Percentiles rank a stretch among this genome's conserved stretches.
Evolutionary conservation across 2,113 vertebrate species (phyloP).

Genomic region (Coryphaenoides rupestris): DNA sequence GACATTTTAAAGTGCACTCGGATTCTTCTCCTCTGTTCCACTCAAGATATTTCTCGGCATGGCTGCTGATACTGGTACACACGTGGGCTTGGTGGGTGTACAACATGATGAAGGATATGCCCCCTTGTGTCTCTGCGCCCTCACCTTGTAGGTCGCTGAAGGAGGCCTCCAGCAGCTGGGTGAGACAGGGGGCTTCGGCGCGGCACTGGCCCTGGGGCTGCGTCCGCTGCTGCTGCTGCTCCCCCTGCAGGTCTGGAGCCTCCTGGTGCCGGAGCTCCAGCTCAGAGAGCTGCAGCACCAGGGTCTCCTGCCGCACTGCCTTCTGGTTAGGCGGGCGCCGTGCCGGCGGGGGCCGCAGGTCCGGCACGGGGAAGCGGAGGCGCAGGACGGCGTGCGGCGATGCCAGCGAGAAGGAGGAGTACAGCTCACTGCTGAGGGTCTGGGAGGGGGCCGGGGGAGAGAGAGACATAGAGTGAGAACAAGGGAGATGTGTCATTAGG

Average conservation of each 20-base stretch:
- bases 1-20: too few relatives aligned
- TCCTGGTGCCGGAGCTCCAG: conserved; percentile 77
- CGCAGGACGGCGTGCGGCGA: conserved; percentile 77
- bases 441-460: conserved; percentile 17
- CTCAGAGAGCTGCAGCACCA: conserved; percentile 77
- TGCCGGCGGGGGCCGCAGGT: conserved; percentile 73
- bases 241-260: conserved; percentile 61
- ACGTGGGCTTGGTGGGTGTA: too few relatives aligned
- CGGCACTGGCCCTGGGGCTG: conserved; percentile 28
- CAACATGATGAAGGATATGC: too few relatives aligned
- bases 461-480: too few relatives aligned
- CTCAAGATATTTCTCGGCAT: too few relatives aligned
- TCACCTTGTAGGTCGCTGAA: conserved; percentile 85
- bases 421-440: conserved; percentile 56
- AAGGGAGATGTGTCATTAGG: neutral
- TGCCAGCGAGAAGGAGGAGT: conserved; percentile 70
- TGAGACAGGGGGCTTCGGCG: conserved; percentile 39
- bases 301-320: conserved; percentile 74
- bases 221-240: conserved; percentile 32
- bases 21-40: too few relatives aligned
- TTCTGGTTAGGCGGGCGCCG: conserved; percentile 72
- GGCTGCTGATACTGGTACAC: too few relatives aligned
- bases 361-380: conserved; percentile 84
- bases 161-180: conserved; percentile 75
- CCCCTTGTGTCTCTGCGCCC: too few relatives aligned